These are phyloP conservation scores for Spodoptera frugiperda DNA, from an alignment of 1,140 invertebrate genomes.

Conservation along the genomic window DNA sequence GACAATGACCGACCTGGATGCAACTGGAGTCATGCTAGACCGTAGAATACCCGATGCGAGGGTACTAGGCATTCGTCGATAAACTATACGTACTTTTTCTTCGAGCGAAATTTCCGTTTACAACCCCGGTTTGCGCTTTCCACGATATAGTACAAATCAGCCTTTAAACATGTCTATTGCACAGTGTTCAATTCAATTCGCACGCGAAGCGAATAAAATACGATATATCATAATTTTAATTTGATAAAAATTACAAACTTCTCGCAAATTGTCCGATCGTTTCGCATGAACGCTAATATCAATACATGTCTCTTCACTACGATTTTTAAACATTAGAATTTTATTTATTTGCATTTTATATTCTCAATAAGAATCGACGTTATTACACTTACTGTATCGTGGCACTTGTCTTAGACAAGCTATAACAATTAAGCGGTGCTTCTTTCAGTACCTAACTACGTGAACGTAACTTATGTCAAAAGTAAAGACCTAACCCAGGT, in stretches of 20 bases:
- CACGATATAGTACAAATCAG: conserved; percentile 10
- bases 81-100: too few species aligned
- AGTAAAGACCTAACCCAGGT: conserved; percentile 9
- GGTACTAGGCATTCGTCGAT: neutral
- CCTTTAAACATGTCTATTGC: conserved; percentile 25
- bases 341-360: conserved; percentile 40
- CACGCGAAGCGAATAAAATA: conserved; percentile 56
- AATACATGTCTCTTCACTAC: conserved; percentile 48
- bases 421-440: conserved; percentile 53
- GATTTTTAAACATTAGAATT: conserved; percentile 44
- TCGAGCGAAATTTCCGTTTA: neutral
- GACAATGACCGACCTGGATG: conserved; percentile 25
- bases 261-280: conserved; percentile 43
- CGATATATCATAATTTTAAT: conserved; percentile 41
- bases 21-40: neutral
- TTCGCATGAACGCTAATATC: conserved; percentile 44
- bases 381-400: conserved; percentile 52
- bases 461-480: neutral
- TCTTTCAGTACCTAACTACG: conserved; percentile 52
- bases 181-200: conserved; percentile 38
- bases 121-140: neutral
- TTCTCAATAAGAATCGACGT: conserved; percentile 43
- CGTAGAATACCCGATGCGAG: neutral
- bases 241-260: conserved; percentile 54
- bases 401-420: conserved; percentile 54